These are phyloP conservation scores for Cydia strobilella DNA, from an alignment of 1,140 invertebrate species.

Conservation along the genomic window DNA sequence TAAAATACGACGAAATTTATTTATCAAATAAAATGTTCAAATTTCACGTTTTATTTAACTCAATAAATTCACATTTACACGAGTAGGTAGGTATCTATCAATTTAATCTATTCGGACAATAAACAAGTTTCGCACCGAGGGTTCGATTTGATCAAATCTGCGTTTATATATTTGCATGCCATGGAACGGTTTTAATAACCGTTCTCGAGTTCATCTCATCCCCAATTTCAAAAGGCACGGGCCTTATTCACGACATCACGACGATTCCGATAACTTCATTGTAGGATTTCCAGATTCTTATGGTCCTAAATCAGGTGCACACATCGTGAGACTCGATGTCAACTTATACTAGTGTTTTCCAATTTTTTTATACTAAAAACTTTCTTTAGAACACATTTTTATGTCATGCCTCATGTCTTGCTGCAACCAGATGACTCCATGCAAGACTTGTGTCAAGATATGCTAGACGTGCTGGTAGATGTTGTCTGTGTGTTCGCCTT, in stretches of 20 bases:
- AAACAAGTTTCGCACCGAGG: not conserved
- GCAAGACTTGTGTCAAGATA: too few species aligned
- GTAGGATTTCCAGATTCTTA: not conserved
- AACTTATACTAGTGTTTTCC: not conserved
- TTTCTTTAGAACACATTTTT: too few species aligned
- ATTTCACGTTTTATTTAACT: too few species aligned
- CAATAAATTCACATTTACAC: too few species aligned
- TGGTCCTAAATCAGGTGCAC: not conserved
- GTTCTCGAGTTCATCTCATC: not conserved
- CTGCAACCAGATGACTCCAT: too few species aligned
- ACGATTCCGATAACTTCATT: not conserved
- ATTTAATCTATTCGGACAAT: not conserved
- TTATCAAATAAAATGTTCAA: too few species aligned
- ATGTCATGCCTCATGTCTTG: too few species aligned
- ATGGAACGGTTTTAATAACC: not conserved
- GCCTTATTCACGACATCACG: not conserved
- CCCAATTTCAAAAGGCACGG: not conserved
- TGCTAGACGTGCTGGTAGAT: too few species aligned
- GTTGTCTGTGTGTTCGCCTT: too few species aligned
- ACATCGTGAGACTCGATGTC: not conserved
- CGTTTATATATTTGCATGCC: conserved; percentile 21
- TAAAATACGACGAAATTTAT: too few species aligned
- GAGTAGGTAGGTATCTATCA: too few species aligned
- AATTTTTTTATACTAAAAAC: too few species aligned
- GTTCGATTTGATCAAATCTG: conserved; percentile 10